Evolutionary conservation across 2,888 invertebrate genomes (phyloP).

Genomic region (Pyrrhia umbra): DNA sequence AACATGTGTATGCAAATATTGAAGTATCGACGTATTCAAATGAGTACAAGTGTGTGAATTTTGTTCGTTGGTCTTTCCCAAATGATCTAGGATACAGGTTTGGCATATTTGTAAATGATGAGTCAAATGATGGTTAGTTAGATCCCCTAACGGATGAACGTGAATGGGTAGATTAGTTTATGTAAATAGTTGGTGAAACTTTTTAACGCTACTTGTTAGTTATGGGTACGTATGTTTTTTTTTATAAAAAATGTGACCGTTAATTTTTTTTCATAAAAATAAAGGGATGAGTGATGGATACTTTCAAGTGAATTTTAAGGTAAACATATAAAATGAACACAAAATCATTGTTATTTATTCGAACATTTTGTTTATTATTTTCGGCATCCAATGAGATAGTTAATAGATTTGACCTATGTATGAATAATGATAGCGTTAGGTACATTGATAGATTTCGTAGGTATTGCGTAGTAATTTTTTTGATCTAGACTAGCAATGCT

Average conservation of each 20-base stretch:
- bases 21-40: conserved; percentile 80
- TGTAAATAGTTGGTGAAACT: conserved; percentile 43
- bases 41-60: conserved; percentile 82
- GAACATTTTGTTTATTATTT: no score
- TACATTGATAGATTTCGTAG: no score
- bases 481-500: no score
- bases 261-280: background rate
- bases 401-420: no score
- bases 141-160: conserved; percentile 52
- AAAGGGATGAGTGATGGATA: no score
- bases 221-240: background rate
- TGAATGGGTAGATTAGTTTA: conserved; percentile 59
- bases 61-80: conserved; percentile 72
- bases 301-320: no score
- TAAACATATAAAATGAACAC: no score
- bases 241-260: background rate
- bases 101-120: conserved; percentile 46
- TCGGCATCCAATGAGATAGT: no score
- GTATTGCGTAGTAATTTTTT: no score
- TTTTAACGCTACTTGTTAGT: conserved; percentile 30
- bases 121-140: conserved; percentile 48
- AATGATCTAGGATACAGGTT: conserved; percentile 63
- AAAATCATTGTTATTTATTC: no score
- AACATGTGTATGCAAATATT: conserved; percentile 71
- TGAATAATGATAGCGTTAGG: no score